Base-by-base conservation (phyloP, 1,140 invertebrate genomes). In the Leguminivora glycinivorella region DNA sequence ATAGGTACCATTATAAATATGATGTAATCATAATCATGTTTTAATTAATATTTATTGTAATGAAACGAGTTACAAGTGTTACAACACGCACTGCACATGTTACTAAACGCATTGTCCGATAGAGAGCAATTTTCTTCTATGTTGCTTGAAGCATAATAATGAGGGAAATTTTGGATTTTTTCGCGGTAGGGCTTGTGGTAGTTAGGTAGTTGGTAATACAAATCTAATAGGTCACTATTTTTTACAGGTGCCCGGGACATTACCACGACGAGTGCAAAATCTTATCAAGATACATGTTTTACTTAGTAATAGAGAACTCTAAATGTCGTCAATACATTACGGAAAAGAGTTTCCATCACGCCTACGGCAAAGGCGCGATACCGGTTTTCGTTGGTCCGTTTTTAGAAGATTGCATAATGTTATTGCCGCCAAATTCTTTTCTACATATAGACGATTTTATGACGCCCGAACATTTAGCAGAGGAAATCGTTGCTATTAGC, bases 371-470 rank as follows among this genome's bases (percentile, higher is more conserved):
- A 84, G 91, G 92, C 22, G 92, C 95, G 0, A 93, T 96, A 14
- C 96, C 96, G 0, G 90, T 97, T 29, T 94, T 96, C 19, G 93
- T 95, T 90, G 96, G 96, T 1, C 88, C 93, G 0, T 34, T 82
- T 72, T 43, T 76, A 77, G 5, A 92, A 93, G 82, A 95, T 93
- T 84, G 82, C 84, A 24, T 87, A 75, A 74, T 73, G 93, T 9
- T 91, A 1, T 72, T 96, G 14, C 96, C 96, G 0, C 92, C 93
- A 0, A 78, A 89, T 70, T 96, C 95, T 0, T 96, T 93, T 84
- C 92, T 98, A 26, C 95, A 97, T 80, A 92, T 96, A 1, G 93
- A 95, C 19, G 94, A 97, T 82, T 97, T 96, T 76, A 87, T 93
- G 5, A 92, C 88, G 31, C 93, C 95, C 0, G 76, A 92, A 73